phyloP scores from a whole-genome alignment of 2,113 vertebrate species.

The Eudyptes chrysolophus region DNA sequence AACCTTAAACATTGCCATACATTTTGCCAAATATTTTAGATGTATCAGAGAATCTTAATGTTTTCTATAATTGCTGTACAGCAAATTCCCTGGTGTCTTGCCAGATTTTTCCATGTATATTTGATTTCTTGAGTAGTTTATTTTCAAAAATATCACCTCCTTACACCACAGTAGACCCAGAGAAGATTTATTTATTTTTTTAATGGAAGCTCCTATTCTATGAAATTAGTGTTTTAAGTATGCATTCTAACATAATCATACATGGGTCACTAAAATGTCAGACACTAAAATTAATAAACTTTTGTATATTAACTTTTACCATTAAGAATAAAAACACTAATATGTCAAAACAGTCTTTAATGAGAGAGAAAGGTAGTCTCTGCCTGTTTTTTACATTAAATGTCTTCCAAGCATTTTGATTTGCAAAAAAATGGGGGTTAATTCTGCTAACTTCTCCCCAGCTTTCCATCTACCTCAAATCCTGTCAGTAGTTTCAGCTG shows the following conservation, averaged over 20 bases:
- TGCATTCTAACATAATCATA: not conserved
- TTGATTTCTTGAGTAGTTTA: not conserved
- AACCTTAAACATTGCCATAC: not conserved
- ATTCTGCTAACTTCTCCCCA: not conserved
- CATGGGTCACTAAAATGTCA: not conserved
- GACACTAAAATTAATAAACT: not conserved
- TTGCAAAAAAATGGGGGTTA: not conserved
- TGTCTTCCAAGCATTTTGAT: not conserved
- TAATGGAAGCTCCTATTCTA: not conserved
- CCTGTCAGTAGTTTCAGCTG: rapidly evolving
- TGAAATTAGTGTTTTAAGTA: not conserved
- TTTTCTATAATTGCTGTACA: not conserved
- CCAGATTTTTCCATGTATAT: not conserved
- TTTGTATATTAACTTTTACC: not conserved
- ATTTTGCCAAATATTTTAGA: not conserved
- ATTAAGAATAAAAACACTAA: not conserved
- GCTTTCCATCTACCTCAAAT: not conserved
- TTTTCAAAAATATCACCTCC: not conserved
- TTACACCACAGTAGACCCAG: not conserved
- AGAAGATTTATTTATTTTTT: not conserved
- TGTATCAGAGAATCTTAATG: not conserved
- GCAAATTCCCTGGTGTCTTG: not conserved
- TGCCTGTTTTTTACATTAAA: not conserved
- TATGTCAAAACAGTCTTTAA: not conserved
- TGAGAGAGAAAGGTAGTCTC: not conserved